Evolutionary conservation across 2,797 vertebrate genomes (phyloP).

Genomic region (Pseudomugil tenellus): DNA sequence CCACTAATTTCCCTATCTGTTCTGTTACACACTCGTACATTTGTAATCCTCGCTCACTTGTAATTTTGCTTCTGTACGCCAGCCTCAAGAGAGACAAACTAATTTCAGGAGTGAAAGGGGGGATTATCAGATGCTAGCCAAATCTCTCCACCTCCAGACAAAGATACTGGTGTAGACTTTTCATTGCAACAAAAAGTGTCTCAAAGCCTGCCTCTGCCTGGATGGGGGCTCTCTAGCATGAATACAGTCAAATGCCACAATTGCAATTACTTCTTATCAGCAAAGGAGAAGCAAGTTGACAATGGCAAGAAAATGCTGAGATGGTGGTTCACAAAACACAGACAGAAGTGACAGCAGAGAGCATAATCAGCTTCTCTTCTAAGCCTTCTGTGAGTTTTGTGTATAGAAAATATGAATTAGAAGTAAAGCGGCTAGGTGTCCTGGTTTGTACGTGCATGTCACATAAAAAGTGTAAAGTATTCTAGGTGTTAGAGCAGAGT

Average conservation of each 20-base stretch:
- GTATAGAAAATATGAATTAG: constrained; percentile 48
- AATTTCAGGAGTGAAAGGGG: constrained; percentile 76
- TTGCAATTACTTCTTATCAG: constrained; percentile 80
- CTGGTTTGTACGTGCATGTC: neutral
- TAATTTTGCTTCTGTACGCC: constrained; percentile 64
- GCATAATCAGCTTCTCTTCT: constrained; percentile 54
- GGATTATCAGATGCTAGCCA: constrained; percentile 75
- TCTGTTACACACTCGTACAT: constrained; percentile 71
- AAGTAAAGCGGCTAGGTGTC: constrained; percentile 16
- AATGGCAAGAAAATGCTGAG: constrained; percentile 71
- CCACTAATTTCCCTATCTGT: constrained; percentile 63
- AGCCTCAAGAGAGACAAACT: constrained; percentile 76
- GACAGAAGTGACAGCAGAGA: constrained; percentile 46
- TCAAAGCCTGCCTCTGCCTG: constrained; percentile 61
- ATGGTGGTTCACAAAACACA: constrained; percentile 54
- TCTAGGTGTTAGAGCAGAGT: constrained; percentile 43
- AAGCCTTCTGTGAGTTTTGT: constrained; percentile 44
- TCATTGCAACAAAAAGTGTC: constrained; percentile 62
- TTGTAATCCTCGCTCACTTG: constrained; percentile 73
- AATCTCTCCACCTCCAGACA: constrained; percentile 74
- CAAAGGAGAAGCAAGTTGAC: constrained; percentile 53
- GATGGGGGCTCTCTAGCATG: constrained; percentile 67
- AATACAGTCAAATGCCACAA: constrained; percentile 59
- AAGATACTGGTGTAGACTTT: constrained; percentile 74
- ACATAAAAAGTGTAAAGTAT: constrained; percentile 17